Evolutionary conservation across 2,888 invertebrate genomes (phyloP).

Genomic region (Unio pictorum): DNA sequence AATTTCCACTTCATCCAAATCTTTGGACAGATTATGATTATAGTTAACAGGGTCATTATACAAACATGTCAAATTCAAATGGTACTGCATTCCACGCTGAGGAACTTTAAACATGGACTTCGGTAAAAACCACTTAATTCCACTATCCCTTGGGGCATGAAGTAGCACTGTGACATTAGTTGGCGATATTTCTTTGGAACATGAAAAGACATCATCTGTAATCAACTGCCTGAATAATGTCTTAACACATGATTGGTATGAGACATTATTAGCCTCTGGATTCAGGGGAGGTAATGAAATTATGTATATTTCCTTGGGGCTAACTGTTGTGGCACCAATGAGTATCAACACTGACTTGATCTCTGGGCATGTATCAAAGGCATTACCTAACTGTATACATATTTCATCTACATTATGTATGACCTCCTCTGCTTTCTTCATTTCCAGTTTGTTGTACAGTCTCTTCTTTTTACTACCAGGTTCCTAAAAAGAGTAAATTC

Average conservation of each 20-base stretch:
- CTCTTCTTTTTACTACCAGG: constrained; percentile 3
- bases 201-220: constrained; percentile 47
- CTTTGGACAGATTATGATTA: constrained; percentile 38
- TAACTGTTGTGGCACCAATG: constrained; percentile 52
- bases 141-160: constrained; percentile 43
- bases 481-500: constrained; percentile 2
- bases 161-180: constrained; percentile 47
- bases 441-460: constrained; percentile 14
- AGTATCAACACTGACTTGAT: constrained; percentile 43
- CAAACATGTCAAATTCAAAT: constrained; percentile 33
- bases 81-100: constrained; percentile 39
- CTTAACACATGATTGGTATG: constrained; percentile 38
- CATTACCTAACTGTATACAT: constrained; percentile 30
- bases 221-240: constrained; percentile 50
- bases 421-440: constrained; percentile 34
- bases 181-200: constrained; percentile 34
- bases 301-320: constrained; percentile 53
- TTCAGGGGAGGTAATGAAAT: constrained; percentile 39
- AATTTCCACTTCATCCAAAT: constrained; percentile 41
- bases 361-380: constrained; percentile 53
- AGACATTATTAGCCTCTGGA: constrained; percentile 43
- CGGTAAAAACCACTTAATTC: constrained; percentile 51
- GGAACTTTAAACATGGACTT: constrained; percentile 47
- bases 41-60: constrained; percentile 14
- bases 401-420: constrained; percentile 39